Evolutionary conservation across 2,797 vertebrate genomes (phyloP).

Genomic region (Chelidonichthys spinosus): DNA sequence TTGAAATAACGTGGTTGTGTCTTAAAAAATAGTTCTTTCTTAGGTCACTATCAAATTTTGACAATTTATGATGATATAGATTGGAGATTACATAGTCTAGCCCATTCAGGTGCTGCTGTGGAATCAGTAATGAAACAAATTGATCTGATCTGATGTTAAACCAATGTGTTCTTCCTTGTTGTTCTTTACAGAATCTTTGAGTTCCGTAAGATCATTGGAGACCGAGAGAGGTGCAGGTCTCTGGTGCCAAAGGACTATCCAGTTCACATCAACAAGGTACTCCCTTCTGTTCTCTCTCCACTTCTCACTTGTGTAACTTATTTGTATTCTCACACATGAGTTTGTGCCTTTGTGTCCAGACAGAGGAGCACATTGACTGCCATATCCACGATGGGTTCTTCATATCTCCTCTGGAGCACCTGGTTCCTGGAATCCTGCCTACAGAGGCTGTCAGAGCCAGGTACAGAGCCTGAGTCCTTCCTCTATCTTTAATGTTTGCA

Average conservation of each 20-base stretch:
- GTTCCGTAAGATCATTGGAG: conserved; percentile 95
- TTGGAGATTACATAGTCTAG: not conserved
- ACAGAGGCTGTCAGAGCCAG: conserved; percentile 92
- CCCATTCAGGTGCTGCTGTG: not conserved
- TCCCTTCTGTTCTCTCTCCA: not conserved
- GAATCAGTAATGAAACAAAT: not conserved
- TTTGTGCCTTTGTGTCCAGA: conserved; percentile 73
- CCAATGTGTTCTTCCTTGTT: not conserved
- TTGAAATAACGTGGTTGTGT: no score
- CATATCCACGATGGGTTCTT: conserved; percentile 94
- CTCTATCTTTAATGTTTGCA: not conserved
- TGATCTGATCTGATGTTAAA: not conserved
- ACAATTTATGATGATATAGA: not conserved
- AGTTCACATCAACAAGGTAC: conserved; percentile 91
- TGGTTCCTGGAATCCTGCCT: conserved; percentile 93
- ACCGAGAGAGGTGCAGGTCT: conserved; percentile 92
- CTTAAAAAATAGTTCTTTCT: no score
- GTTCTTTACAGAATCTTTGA: conserved; percentile 91
- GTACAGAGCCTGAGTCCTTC: conserved; percentile 71
- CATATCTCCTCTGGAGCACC: conserved; percentile 93
- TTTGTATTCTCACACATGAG: not conserved
- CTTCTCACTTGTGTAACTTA: not conserved
- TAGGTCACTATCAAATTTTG: no score
- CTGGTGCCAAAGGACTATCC: conserved; percentile 95
- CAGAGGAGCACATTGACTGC: conserved; percentile 93